Conservation (phyloP, 2,888 invertebrate species). For the Flexamia atlantica region DNA sequence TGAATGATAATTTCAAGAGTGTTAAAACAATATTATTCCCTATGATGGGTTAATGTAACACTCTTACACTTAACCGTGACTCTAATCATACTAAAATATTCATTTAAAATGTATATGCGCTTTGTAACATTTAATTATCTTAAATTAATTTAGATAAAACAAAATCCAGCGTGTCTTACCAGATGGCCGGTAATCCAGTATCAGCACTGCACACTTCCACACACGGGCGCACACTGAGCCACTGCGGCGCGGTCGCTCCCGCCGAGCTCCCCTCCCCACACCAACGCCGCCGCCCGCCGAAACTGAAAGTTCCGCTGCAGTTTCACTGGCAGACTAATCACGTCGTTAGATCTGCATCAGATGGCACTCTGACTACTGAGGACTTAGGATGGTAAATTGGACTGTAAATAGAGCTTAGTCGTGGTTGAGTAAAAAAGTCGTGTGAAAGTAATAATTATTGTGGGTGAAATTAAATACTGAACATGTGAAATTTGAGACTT, state of each 20-base stretch:
- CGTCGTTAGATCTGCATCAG: conserved; percentile 9
- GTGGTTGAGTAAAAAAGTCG: neutral
- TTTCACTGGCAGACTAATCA: neutral
- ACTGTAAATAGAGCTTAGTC: neutral
- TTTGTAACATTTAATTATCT: too few relatives aligned
- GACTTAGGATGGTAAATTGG: neutral
- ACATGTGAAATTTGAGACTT: too few relatives aligned
- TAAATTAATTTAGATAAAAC: neutral
- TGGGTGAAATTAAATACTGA: too few relatives aligned
- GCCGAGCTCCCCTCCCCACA: neutral
- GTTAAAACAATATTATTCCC: too few relatives aligned
- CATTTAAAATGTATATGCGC: too few relatives aligned
- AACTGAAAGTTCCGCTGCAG: conserved; percentile 5
- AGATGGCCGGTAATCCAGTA: neutral
- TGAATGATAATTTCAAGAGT: too few relatives aligned
- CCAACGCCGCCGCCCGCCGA: conserved; percentile 3
- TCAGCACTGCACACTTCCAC: neutral
- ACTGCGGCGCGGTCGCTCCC: neutral
- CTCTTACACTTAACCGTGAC: too few relatives aligned
- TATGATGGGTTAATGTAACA: too few relatives aligned
- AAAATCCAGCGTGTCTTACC: conserved; percentile 3
- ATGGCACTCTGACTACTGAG: neutral
- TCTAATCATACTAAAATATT: too few relatives aligned
- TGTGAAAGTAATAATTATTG: neutral
- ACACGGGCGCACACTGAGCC: conserved; percentile 5